Evolutionary conservation across 2,888 invertebrate species (phyloP).

Genomic region (Cyclophora albipunctata): DNA sequence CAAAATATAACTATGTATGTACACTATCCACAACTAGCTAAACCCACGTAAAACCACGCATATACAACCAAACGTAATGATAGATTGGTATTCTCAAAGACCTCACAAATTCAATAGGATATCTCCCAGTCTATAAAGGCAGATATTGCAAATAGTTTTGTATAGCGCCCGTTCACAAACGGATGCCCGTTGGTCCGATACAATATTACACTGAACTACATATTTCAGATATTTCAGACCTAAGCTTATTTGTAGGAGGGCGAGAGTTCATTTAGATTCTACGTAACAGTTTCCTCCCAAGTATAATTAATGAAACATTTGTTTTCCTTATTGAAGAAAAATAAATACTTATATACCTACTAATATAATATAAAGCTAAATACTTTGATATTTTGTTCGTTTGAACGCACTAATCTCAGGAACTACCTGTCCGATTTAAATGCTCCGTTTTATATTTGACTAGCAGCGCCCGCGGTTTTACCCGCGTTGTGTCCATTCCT

Average conservation of each 20-base stretch:
- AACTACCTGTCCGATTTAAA: too few relatives aligned
- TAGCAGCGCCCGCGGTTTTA: too few relatives aligned
- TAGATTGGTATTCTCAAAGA: constrained; percentile 10
- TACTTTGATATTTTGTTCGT: too few relatives aligned
- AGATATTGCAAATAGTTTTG: constrained; percentile 13
- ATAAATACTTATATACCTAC: too few relatives aligned
- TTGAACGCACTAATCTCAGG: too few relatives aligned
- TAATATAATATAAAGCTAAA: too few relatives aligned
- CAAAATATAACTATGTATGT: too few relatives aligned
- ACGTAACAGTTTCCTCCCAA: background rate
- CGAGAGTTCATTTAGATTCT: constrained; percentile 5
- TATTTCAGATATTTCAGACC: constrained; percentile 5
- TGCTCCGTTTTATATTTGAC: too few relatives aligned
- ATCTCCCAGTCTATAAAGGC: constrained; percentile 2
- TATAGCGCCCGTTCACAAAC: constrained; percentile 3
- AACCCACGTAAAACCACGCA: background rate
- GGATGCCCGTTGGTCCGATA: background rate
- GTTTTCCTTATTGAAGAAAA: too few relatives aligned
- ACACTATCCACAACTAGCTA: background rate
- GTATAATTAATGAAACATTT: too few relatives aligned
- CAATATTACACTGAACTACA: constrained; percentile 10
- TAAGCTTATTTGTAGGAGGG: constrained; percentile 6
- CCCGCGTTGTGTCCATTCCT: too few relatives aligned
- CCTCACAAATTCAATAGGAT: constrained; percentile 1
- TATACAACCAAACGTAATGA: constrained; percentile 4